Conservation (phyloP, 2,888 invertebrate genomes). For the Spilosoma lubricipeda region DNA sequence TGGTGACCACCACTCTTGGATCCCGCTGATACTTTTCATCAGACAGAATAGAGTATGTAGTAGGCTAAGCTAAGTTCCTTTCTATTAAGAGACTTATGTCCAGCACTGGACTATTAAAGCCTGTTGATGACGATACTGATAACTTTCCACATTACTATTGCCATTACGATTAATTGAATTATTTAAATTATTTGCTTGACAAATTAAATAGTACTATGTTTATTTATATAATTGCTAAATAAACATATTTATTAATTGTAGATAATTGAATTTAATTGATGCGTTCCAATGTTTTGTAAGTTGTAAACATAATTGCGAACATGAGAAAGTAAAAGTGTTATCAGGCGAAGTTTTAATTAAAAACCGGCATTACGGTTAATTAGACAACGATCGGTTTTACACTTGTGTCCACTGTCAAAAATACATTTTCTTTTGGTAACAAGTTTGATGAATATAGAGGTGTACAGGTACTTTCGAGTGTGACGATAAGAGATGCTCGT, state of each 20-base stretch:
- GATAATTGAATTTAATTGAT: constrained; percentile 4
- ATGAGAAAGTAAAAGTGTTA: constrained; percentile 45
- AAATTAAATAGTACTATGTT: not conserved
- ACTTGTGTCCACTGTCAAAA: constrained; percentile 21
- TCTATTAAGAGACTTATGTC: too few relatives aligned
- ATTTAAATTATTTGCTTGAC: not conserved
- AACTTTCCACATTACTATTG: not conserved
- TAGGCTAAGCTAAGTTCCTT: too few relatives aligned
- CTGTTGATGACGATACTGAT: too few relatives aligned
- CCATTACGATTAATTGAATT: not conserved
- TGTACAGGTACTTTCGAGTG: not conserved
- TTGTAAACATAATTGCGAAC: constrained; percentile 33
- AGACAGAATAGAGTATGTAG: too few relatives aligned
- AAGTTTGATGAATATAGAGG: constrained; percentile 18
- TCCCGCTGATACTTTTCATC: too few relatives aligned
- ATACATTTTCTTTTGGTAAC: constrained; percentile 38
- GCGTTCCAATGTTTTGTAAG: constrained; percentile 38
- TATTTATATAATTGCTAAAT: not conserved
- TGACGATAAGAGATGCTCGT: too few relatives aligned
- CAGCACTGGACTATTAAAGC: too few relatives aligned
- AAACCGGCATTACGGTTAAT: constrained; percentile 30
- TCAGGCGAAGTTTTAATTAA: constrained; percentile 32
- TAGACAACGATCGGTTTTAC: constrained; percentile 28
- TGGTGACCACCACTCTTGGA: too few relatives aligned
- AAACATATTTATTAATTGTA: not conserved